phyloP scores from a whole-genome alignment of 2,888 invertebrate species.

The Troglohyphantes excavatus region DNA sequence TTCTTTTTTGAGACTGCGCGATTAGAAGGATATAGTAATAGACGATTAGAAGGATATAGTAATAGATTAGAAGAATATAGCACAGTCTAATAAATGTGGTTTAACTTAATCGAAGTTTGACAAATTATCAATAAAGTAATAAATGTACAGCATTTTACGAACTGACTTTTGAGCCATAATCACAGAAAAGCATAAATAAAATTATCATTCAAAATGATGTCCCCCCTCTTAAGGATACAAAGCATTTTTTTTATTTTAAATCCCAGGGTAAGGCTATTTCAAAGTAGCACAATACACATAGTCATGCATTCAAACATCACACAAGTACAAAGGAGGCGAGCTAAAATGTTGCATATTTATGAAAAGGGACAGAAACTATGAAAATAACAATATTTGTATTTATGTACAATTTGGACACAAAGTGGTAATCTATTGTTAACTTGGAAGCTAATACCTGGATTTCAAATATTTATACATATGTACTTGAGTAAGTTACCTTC shows the following conservation, averaged over 20 bases:
- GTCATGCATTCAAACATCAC: slow-evolving; percentile 32
- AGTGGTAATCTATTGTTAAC: slow-evolving; percentile 21
- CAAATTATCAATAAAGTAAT: no score
- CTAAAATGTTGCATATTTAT: background rate
- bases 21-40: no score
- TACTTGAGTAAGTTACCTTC: background rate
- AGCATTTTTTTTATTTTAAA: slow-evolving; percentile 19
- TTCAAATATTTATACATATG: no score
- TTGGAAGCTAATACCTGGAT: slow-evolving; percentile 6
- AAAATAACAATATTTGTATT: slow-evolving; percentile 23
- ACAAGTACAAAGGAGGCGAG: background rate
- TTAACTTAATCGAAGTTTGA: no score
- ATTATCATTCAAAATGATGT: no score
- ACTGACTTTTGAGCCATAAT: no score
- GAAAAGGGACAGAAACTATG: slow-evolving; percentile 13
- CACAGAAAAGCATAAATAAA: no score
- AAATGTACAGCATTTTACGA: no score
- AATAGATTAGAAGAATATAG: no score
- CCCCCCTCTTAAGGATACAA: slow-evolving; percentile 33
- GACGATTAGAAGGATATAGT: no score
- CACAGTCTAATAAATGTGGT: no score
- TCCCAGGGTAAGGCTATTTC: slow-evolving; percentile 26
- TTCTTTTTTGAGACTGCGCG: no score
- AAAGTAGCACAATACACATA: slow-evolving; percentile 41
- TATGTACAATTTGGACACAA: slow-evolving; percentile 36